These are phyloP conservation scores for Pristiophorus japonicus DNA, from an alignment of 2,113 vertebrate species.

Conservation along the genomic window DNA sequence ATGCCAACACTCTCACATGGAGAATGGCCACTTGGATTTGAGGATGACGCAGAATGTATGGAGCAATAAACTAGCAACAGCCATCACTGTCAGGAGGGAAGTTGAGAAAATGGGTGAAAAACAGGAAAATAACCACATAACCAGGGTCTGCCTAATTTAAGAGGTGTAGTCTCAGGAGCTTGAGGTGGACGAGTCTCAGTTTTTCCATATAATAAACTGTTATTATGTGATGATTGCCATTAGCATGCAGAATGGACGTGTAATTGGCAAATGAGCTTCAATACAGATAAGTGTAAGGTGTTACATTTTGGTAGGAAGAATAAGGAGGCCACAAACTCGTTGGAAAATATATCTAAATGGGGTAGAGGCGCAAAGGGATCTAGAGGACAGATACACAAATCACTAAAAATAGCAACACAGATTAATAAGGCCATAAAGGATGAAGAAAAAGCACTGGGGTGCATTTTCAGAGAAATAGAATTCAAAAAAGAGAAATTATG, in stretches of 20 bases:
- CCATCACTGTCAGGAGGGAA: neutral
- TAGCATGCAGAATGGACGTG: too few species aligned
- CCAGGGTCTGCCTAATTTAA: too few species aligned
- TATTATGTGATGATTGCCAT: too few species aligned
- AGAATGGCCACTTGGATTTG: neutral
- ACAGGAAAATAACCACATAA: neutral
- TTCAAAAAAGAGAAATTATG: neutral
- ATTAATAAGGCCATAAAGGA: neutral
- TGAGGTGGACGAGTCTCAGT: neutral
- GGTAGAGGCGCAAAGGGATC: neutral
- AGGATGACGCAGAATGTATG: neutral
- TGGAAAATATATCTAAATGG: neutral
- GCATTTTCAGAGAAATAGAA: neutral
- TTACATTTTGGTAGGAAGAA: too few species aligned
- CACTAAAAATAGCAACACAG: neutral
- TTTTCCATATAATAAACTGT: too few species aligned
- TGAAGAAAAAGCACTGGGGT: neutral
- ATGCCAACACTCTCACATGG: neutral
- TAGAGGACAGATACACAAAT: neutral
- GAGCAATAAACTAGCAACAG: neutral
- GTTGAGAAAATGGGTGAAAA: neutral
- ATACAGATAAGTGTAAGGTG: too few species aligned
- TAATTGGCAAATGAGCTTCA: too few species aligned
- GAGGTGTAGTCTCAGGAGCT: too few species aligned
- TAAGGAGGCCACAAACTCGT: too few species aligned